These are phyloP conservation scores for Byasa hedistus DNA, from an alignment of 2,888 invertebrate species.

Conservation along the genomic window DNA sequence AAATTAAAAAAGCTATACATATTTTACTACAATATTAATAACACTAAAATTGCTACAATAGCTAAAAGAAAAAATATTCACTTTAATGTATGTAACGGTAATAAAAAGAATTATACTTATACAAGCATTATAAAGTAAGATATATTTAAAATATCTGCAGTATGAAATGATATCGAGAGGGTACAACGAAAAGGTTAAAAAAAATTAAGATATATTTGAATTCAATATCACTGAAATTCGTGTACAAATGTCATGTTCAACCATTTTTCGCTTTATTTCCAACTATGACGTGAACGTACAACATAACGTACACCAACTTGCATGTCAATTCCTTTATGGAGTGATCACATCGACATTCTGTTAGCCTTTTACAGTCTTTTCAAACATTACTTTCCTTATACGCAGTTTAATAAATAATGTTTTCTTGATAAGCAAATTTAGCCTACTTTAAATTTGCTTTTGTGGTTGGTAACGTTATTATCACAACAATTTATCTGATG, in stretches of 20 bases:
- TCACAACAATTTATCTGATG: no score
- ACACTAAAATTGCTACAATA: no score
- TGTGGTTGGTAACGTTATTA: no score
- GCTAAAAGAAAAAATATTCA: no score
- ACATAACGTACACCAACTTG: slow-evolving; percentile 7
- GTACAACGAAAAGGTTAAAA: neutral
- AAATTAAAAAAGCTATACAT: no score
- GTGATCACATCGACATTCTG: slow-evolving; percentile 44
- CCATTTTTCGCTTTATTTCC: slow-evolving; percentile 1
- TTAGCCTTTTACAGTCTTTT: slow-evolving; percentile 43
- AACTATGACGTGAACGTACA: neutral
- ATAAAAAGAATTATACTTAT: no score
- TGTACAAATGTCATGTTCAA: neutral
- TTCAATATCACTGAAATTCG: neutral
- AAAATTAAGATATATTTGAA: neutral
- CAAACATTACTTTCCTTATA: slow-evolving; percentile 27
- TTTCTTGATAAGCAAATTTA: slow-evolving; percentile 11
- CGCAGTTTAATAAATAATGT: slow-evolving; percentile 7
- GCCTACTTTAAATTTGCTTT: neutral
- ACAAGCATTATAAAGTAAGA: no score
- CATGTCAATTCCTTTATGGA: slow-evolving; percentile 10
- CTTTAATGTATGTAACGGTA: no score
- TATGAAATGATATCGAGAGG: no score
- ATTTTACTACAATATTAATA: no score
- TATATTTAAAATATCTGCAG: no score